A percentile compares a stretch with the other conserved stretches of the same genome.
These are phyloP conservation scores for Hipposideros larvatus DNA, from an alignment of 2,797 vertebrate genomes.

Conservation along the genomic window DNA sequence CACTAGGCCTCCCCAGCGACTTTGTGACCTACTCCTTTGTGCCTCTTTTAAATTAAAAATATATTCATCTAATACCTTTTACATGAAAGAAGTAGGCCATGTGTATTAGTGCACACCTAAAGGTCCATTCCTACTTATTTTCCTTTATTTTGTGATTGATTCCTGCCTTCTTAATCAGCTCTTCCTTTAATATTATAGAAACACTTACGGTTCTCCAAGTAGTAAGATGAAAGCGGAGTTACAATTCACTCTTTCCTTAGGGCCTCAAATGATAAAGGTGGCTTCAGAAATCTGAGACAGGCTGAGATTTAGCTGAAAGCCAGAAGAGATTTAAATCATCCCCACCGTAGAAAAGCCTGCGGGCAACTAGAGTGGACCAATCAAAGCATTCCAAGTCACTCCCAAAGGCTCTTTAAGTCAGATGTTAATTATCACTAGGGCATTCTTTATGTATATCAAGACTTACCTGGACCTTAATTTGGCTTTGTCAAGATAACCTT, in stretches of 20 bases:
- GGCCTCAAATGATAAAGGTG: constrained; percentile 68
- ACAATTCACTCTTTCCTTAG: constrained; percentile 68
- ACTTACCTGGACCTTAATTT: constrained; percentile 62
- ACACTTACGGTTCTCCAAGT: constrained; percentile 24
- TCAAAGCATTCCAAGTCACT: constrained; percentile 59
- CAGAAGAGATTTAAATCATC: constrained; percentile 67
- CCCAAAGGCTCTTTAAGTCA: constrained; percentile 58
- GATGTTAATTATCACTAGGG: constrained; percentile 65
- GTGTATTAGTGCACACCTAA: not conserved
- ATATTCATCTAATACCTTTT: constrained; percentile 1
- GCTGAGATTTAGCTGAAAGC: constrained; percentile 71
- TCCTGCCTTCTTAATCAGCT: constrained; percentile 55
- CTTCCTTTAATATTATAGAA: constrained; percentile 43
- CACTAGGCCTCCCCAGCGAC: not conserved
- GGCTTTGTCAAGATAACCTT: constrained; percentile 72
- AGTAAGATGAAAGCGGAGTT: constrained; percentile 72
- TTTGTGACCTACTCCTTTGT: not conserved
- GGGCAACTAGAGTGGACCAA: constrained; percentile 64
- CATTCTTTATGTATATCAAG: not conserved
- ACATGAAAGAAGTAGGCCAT: constrained; percentile 39
- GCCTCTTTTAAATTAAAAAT: constrained; percentile 30
- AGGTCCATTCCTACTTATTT: constrained; percentile 28
- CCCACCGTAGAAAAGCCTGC: constrained; percentile 57
- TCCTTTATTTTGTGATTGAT: constrained; percentile 45
- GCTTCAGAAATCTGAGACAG: constrained; percentile 68